Percentiles rank a stretch among this genome's conserved stretches.
Evolutionary conservation across 2,888 invertebrate species (phyloP).

Genomic region (Noctua janthe): DNA sequence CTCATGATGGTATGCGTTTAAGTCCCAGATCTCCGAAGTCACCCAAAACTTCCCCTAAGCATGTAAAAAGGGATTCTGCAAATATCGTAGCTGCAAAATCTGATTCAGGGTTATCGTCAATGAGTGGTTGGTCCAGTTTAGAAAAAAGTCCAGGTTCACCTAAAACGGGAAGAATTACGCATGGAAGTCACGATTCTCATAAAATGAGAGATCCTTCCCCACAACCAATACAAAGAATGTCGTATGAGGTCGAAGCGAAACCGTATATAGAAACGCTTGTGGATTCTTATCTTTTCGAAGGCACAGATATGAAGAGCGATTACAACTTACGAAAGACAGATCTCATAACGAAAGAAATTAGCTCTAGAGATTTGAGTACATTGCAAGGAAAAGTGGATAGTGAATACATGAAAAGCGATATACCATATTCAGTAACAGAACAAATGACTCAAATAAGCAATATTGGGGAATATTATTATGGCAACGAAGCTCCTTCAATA

Average conservation of each 20-base stretch:
- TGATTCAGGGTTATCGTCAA: slow-evolving; percentile 96
- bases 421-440: slow-evolving; percentile 75
- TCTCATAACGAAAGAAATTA: slow-evolving; percentile 76
- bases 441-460: slow-evolving; percentile 80
- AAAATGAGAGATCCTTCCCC: slow-evolving; percentile 85
- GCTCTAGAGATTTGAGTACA: slow-evolving; percentile 79
- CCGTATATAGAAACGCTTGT: slow-evolving; percentile 90
- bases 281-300: slow-evolving; percentile 87
- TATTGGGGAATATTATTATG: slow-evolving; percentile 85
- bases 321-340: slow-evolving; percentile 78
- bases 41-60: slow-evolving; percentile 93
- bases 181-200: slow-evolving; percentile 83
- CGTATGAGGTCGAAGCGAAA: slow-evolving; percentile 85
- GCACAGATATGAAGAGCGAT: slow-evolving; percentile 80
- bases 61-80: slow-evolving; percentile 90
- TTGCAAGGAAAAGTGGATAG: slow-evolving; percentile 80
- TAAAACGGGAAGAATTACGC: slow-evolving; percentile 89
- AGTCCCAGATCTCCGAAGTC: slow-evolving; percentile 94
- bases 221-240: slow-evolving; percentile 81
- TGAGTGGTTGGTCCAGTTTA: slow-evolving; percentile 96
- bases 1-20: slow-evolving; percentile 89
- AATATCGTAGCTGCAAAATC: slow-evolving; percentile 94
- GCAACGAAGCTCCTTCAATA: slow-evolving; percentile 92
- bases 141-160: slow-evolving; percentile 96
- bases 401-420: slow-evolving; percentile 79